phyloP scores from a whole-genome alignment of 1,140 invertebrate genomes.

The Thereuonema tuberculata region DNA sequence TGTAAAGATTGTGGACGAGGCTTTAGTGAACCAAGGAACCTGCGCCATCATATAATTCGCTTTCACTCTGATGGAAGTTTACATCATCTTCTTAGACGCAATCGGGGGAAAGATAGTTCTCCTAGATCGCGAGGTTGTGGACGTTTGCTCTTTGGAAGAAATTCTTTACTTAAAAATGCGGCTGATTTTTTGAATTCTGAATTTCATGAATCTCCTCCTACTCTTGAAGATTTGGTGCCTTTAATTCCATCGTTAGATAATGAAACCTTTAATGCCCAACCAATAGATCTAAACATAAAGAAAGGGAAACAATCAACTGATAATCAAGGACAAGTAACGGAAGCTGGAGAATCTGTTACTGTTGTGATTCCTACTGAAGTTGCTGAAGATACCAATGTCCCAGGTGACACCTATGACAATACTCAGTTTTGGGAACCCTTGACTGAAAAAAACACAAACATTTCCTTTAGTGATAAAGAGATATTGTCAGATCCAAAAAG shows the following conservation, averaged over 20 bases:
- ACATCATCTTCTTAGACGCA: conserved; percentile 24
- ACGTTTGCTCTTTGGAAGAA: background rate
- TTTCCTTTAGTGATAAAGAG: background rate
- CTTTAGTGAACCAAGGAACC: conserved; percentile 34
- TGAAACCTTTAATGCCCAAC: too few species aligned
- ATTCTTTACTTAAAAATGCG: conserved; percentile 2
- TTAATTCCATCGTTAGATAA: background rate
- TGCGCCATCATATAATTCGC: conserved; percentile 34
- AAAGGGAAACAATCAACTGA: too few species aligned
- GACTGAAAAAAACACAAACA: background rate
- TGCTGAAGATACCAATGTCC: conserved; percentile 22
- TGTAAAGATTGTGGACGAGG: conserved; percentile 37
- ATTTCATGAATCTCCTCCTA: background rate
- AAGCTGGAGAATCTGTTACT: conserved; percentile 24
- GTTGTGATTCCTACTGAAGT: conserved; percentile 24
- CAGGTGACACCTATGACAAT: background rate
- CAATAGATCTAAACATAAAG: too few species aligned
- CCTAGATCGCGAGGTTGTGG: conserved; percentile 3
- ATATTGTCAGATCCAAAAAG: conserved; percentile 19
- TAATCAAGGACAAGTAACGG: conserved; percentile 13
- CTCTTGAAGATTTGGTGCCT: conserved; percentile 7
- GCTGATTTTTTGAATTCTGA: background rate
- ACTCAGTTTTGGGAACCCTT: background rate
- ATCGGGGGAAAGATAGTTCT: conserved; percentile 16
- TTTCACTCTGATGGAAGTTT: conserved; percentile 30